These are phyloP conservation scores for Drosophila mettleri DNA, from an alignment of 2,888 invertebrate genomes.

Conservation along the genomic window DNA sequence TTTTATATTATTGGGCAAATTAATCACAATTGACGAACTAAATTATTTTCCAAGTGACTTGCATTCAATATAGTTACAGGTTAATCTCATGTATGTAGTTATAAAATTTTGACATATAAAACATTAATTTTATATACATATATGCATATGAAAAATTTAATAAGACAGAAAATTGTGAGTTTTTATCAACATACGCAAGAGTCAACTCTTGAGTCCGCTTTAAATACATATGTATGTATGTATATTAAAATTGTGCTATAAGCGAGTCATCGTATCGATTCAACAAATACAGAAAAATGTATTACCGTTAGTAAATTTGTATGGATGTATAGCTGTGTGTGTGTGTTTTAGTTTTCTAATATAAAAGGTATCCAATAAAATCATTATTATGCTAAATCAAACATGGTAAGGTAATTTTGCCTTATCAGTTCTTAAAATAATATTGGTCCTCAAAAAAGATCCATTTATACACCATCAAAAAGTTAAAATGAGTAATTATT, in stretches of 20 bases:
- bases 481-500: no score
- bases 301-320: constrained; percentile 15
- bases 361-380: background rate
- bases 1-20: no score
- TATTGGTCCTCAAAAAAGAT: background rate
- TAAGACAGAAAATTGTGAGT: background rate
- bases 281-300: constrained; percentile 28
- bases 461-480: no score
- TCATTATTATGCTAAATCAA: background rate
- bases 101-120: background rate
- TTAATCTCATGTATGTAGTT: background rate
- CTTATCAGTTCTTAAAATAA: background rate
- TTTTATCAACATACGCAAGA: background rate
- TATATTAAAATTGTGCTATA: constrained; percentile 1
- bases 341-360: background rate
- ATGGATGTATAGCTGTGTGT: background rate
- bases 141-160: background rate
- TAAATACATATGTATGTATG: no score
- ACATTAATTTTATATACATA: background rate
- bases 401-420: background rate
- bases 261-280: constrained; percentile 31
- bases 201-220: background rate
- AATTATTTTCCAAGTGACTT: background rate
- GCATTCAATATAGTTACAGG: constrained; percentile 10
- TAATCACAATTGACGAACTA: background rate